Evolutionary conservation across 2,113 vertebrate genomes (phyloP).

Genomic region (Porphyrio hochstetteri): DNA sequence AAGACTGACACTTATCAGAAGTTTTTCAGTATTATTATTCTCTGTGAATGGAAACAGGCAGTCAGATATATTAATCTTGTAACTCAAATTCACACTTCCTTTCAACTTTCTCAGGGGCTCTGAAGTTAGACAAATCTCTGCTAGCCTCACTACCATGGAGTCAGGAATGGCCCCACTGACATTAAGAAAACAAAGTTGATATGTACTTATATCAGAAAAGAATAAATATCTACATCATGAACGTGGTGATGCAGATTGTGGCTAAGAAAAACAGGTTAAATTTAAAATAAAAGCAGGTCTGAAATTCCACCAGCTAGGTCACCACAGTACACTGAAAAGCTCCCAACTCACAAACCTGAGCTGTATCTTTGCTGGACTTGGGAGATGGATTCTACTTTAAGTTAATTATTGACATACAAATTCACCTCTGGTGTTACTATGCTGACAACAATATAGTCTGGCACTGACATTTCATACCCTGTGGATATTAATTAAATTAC

Average conservation of each 20-base stretch:
- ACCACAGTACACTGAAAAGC: neutral
- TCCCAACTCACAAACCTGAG: neutral
- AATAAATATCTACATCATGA: neutral
- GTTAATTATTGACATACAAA: neutral
- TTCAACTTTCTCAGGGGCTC: neutral
- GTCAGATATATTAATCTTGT: neutral
- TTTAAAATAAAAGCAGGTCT: neutral
- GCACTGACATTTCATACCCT: neutral
- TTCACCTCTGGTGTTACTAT: neutral
- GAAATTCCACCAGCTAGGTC: neutral
- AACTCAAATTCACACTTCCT: neutral
- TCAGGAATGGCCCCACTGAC: neutral
- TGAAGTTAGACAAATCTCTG: neutral
- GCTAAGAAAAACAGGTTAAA: neutral
- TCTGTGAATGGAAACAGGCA: neutral
- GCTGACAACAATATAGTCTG: neutral
- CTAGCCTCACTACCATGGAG: neutral
- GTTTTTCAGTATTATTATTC: neutral
- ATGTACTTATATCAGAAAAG: neutral
- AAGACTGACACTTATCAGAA: neutral
- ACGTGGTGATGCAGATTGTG: neutral
- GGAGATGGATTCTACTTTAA: neutral
- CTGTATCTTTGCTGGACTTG: neutral
- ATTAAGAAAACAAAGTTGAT: neutral
- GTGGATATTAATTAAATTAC: neutral